A percentile compares a stretch with the other conserved stretches of the same genome.
These are phyloP conservation scores for Ibidorhyncha struthersii DNA, from an alignment of 2,113 vertebrate species.

Conservation along the genomic window DNA sequence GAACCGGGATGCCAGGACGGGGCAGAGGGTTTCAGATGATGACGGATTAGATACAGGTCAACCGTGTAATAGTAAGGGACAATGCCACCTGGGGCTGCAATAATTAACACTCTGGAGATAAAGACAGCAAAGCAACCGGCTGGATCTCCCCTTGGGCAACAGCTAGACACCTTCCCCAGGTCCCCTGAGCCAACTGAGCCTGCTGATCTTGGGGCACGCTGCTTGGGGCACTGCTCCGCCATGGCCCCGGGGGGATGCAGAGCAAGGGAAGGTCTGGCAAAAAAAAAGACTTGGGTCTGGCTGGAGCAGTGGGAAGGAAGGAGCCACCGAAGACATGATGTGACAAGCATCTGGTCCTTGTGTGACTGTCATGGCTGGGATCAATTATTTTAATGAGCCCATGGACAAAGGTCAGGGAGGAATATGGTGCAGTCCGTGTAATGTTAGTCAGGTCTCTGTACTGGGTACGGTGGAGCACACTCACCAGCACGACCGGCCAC, in stretches of 20 bases:
- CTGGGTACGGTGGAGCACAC: background rate
- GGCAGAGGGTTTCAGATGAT: constrained; percentile 39
- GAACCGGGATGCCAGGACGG: background rate
- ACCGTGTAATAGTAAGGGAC: constrained; percentile 43
- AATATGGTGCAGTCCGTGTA: background rate
- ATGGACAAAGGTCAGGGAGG: constrained; percentile 25
- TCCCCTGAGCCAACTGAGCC: background rate
- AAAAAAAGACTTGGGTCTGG: background rate
- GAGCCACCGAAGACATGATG: background rate
- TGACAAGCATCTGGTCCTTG: background rate
- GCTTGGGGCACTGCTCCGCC: background rate
- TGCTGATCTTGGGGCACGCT: background rate
- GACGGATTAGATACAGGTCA: constrained; percentile 62
- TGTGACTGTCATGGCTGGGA: constrained; percentile 26
- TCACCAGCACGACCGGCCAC: rapidly evolving
- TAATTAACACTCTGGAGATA: constrained; percentile 47
- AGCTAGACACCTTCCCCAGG: background rate
- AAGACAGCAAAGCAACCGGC: constrained; percentile 1
- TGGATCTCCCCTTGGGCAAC: constrained; percentile 3
- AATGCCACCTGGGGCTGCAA: constrained; percentile 64
- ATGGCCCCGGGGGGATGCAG: rapidly evolving
- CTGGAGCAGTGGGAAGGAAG: background rate
- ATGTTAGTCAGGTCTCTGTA: background rate
- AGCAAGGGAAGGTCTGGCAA: background rate
- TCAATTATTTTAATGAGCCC: constrained; percentile 50